Conservation (phyloP, 2,888 invertebrate genomes). For the Nymphalis urticae region DNA sequence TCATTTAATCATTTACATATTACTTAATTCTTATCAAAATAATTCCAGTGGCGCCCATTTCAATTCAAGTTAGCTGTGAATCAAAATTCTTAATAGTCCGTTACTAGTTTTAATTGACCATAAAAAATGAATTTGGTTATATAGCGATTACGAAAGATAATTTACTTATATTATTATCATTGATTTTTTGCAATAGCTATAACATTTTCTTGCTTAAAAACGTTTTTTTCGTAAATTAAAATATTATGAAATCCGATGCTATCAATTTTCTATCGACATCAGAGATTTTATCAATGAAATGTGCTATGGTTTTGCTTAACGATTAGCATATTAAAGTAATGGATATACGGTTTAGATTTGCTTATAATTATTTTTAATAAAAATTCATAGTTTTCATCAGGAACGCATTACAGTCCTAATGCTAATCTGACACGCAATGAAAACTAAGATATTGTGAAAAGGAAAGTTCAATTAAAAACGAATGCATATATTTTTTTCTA, state of each 20-base stretch:
- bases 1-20: not conserved
- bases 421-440: constrained; percentile 41
- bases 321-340: constrained; percentile 9
- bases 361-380: constrained; percentile 22
- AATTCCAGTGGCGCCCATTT: not conserved
- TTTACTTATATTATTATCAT: not conserved
- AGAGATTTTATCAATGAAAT: constrained; percentile 31
- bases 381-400: constrained; percentile 37
- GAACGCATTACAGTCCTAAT: constrained; percentile 36
- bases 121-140: not conserved
- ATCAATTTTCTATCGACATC: constrained; percentile 34
- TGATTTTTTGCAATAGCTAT: not conserved
- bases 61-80: not conserved
- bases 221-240: constrained; percentile 19
- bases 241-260: constrained; percentile 20
- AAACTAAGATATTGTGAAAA: constrained; percentile 37
- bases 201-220: constrained; percentile 3
- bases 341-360: constrained; percentile 14
- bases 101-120: not conserved
- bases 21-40: not conserved
- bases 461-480: constrained; percentile 38
- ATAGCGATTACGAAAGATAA: not conserved
- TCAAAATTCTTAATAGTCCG: constrained; percentile 2
- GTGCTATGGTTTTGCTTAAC: constrained; percentile 7
- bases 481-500: constrained; percentile 15